Base-by-base conservation (phyloP, 1,140 invertebrate genomes). In the Tetraneura akinire region DNA sequence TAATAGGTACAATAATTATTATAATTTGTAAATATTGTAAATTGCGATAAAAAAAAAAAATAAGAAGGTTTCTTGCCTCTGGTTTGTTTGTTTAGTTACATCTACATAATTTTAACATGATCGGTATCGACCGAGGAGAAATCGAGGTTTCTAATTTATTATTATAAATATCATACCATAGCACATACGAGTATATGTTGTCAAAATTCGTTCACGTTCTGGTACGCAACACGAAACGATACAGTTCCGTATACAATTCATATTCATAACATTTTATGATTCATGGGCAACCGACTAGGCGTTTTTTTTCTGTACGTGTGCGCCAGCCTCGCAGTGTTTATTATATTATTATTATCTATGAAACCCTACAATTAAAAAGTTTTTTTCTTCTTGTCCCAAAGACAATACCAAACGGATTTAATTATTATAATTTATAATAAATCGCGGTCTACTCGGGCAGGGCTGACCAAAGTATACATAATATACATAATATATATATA, bases 321-420 rank as follows among this genome's bases (percentile, higher is more conserved):
- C 57, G 51, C 73, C 51, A 76, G 32, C 3, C 32, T 37, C 32
- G 8, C 32, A 37, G 49, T 57, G 73, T 76, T 73, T 76, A 76
- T 76, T 37, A 37, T 37, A 57, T 73, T 76, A 76, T 76, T 37
- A 37, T 37, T 76, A 76, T 76, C 73, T 55, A 76, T 76, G 73
- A 55, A 55, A 76, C 57, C 73, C 73, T 76, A 76, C 73, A 76
- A 76, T 76, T 76, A 76, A 76, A n/a, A 57, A 32, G n/a, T 76
- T 51, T 73, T 73, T 68, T 74, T 57, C 32, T 37, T 37, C 32
- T 74, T 32, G n/a, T n/a, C n/a, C 32, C 10, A 10, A 76, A 76
- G 73, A 76, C 73, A 76, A 76, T 76, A 57, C 73, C 29, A 76
- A 76, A 76, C 51, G 21, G 73, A 76, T 76, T 76, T 57, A 76